Conservation (phyloP, 2,888 invertebrate genomes). For the Lepidochitona cinerea region DNA sequence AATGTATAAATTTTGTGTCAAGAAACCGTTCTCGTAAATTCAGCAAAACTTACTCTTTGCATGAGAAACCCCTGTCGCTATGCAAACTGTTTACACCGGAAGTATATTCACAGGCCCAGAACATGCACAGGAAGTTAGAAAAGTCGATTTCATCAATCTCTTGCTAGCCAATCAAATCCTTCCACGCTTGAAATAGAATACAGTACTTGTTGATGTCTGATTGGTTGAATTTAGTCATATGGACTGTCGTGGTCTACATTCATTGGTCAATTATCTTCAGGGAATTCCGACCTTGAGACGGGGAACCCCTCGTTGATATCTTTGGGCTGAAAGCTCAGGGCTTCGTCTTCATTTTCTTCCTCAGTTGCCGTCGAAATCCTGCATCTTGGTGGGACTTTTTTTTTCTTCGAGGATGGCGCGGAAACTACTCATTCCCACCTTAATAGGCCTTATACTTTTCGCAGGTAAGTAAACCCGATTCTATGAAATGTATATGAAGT, state of each 20-base stretch:
- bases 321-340: no score
- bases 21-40: no score
- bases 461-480: slow-evolving; percentile 54
- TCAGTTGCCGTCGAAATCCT: no score
- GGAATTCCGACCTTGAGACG: slow-evolving; percentile 43
- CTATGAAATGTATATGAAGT: no score
- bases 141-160: background rate
- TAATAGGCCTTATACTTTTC: slow-evolving; percentile 53
- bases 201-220: slow-evolving; percentile 56
- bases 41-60: no score
- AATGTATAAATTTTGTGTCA: no score
- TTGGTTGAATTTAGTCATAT: slow-evolving; percentile 40
- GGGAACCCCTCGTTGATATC: background rate
- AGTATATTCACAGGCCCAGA: background rate
- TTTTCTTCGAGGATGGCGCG: background rate
- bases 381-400: no score
- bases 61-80: no score
- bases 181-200: slow-evolving; percentile 52
- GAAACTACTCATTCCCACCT: slow-evolving; percentile 33
- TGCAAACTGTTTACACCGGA: slow-evolving; percentile 4
- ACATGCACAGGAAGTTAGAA: background rate
- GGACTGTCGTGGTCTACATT: slow-evolving; percentile 46
- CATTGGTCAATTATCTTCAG: slow-evolving; percentile 45
- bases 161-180: slow-evolving; percentile 47
- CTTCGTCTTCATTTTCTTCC: no score